Evolutionary conservation across 2,797 vertebrate genomes (phyloP).

Genomic region (Notolepis coatsorum): DNA sequence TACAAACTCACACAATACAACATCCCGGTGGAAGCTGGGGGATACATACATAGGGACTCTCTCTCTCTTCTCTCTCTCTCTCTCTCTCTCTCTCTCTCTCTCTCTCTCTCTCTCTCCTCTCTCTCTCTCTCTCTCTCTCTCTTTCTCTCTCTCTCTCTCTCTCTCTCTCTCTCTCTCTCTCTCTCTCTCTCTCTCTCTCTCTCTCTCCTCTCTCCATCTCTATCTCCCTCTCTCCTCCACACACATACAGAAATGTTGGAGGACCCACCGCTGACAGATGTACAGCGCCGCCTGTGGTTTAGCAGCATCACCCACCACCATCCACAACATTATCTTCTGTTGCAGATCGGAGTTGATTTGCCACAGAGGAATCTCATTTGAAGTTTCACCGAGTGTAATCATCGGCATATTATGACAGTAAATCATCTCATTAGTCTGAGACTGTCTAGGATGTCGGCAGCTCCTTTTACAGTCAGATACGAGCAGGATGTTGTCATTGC

Average conservation of each 20-base stretch:
- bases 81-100: constrained; percentile 11
- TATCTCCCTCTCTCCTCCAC: constrained; percentile 16
- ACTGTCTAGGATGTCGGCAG: background rate
- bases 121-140: background rate
- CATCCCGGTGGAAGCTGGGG: constrained; percentile 47
- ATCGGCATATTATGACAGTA: constrained; percentile 17
- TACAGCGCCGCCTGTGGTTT: constrained; percentile 53
- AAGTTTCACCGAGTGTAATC: constrained; percentile 18
- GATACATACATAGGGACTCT: background rate
- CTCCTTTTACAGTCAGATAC: background rate
- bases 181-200: background rate
- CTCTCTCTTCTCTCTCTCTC: constrained; percentile 3
- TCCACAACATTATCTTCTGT: constrained; percentile 36
- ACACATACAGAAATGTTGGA: constrained; percentile 17
- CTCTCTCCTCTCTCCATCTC: constrained; percentile 2
- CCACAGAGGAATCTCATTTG: constrained; percentile 10
- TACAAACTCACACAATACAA: constrained; percentile 57
- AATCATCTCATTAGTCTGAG: background rate
- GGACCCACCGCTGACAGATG: constrained; percentile 37
- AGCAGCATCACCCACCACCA: constrained; percentile 43
- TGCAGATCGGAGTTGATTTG: constrained; percentile 49
- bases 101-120: background rate
- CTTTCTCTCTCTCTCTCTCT: background rate
- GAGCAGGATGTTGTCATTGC: background rate
- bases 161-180: background rate